Evolutionary conservation across 1,140 invertebrate species (phyloP), one percentile per base, ranked within the genome.

Genomic region (Hesperophylax magnus): DNA sequence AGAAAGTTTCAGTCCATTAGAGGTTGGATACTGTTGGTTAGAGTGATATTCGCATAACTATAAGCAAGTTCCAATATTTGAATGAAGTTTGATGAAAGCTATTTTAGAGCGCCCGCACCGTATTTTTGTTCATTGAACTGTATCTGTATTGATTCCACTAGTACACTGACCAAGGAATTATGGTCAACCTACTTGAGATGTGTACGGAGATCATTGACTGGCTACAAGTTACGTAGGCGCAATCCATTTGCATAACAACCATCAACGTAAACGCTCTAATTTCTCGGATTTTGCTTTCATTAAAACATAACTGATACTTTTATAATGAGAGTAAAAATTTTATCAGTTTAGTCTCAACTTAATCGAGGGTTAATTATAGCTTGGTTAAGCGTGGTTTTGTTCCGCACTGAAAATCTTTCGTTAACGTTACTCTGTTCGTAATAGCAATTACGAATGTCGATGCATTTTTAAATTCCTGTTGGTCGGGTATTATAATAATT

Each of bases 261-360:
- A 34, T n/a, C 24, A 31, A 27, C 15, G 61, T 76, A 76, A 76
- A 17, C 72, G 72, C 56, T 76, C 72, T 18, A 24, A 60, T 76
- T 58, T 76, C 72, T 58, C 56, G 3, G 54, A 18, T 76, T 72
- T 76, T 60, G 54, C 72, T 76, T 76, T 76, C 72, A 20, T 76
- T 60, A 17, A 34, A 60, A 60, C 34, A 60, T 17, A 34, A 24
- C 54, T 60, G 17, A 54, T 53, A n/a, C 18, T 27, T 24, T 75
- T 75, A 58, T 56, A 71, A 24, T 54, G 39, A 76, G 72, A 76
- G 72, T 61, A 76, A 76, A 76, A 76, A 56, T 76, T 76, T 39
- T 22, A 58, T 60, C 20, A 14, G 56, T 76, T 20, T 54, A 72
- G 18, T 17, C 69, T 22, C 24, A 53, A 34, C 39, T 56, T 74